Conservation (phyloP, 64 coral and sea anemone species). For the Pocillopora damicornis region DNA sequence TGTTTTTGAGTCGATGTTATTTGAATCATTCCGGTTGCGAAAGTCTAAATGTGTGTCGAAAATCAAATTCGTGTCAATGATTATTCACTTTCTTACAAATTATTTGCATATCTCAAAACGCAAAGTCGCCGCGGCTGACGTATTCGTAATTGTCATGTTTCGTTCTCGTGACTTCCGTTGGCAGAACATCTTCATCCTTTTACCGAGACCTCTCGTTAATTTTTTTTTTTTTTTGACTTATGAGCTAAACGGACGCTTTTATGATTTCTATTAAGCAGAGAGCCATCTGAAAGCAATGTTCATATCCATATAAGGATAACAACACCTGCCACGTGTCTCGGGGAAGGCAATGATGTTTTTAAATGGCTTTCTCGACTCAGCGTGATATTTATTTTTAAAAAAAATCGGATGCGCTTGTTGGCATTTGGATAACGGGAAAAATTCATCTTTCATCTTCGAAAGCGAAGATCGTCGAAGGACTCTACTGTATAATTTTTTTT, state of each 20-base stretch:
- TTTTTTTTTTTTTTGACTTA: not conserved
- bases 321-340: slow-evolving; percentile 29
- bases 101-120: not conserved
- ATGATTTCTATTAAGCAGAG: not conserved
- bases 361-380: slow-evolving; percentile 1
- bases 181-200: not conserved
- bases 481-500: too few relatives aligned
- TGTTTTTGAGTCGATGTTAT: too few relatives aligned
- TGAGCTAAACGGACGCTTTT: not conserved
- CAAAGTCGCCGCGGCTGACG: not conserved
- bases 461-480: not conserved
- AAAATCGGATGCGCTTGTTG: not conserved
- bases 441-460: not conserved
- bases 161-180: not conserved
- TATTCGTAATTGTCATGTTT: not conserved
- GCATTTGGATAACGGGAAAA: not conserved
- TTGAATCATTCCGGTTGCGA: not conserved
- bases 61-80: not conserved
- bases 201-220: not conserved
- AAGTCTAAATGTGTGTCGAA: not conserved
- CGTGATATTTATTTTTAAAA: not conserved
- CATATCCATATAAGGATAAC: slow-evolving; percentile 27
- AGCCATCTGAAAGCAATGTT: slow-evolving; percentile 19
- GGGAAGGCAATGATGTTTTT: not conserved
- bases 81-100: not conserved